Evolutionary conservation across 2,113 vertebrate genomes (phyloP), one percentile per base, ranked within the genome.

Genomic region (Peucedramus taeniatus): DNA sequence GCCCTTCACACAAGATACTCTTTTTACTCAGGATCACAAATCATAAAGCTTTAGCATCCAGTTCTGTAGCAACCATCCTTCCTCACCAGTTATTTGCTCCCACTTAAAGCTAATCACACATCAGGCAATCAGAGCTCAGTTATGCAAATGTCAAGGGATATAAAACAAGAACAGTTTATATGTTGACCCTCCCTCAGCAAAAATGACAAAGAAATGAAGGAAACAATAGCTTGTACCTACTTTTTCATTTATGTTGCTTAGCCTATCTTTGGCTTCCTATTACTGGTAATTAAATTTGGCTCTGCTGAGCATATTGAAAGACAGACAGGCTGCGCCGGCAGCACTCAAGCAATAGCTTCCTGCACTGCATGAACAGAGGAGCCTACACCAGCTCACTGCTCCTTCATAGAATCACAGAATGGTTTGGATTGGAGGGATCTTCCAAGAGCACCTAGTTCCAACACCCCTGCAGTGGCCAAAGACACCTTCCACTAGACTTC

Each of bases 381-480:
- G 7, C 13, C 20, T 53, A 7, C 0, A 0, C 16, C 44, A 65
- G 23, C 27, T 84, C 35, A 65, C 24, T 3, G 1, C 5, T 80
- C 17, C 59, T 89, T 70, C 26, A 10, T 0, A 44, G 33, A 79
- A 47, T 27, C 42, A 45, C 3, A 4, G 28, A 70, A 57, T 28
- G 7, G 14, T 13, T 75, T 60, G 22, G 15, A 5, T 51, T 60
- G 30, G 20, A 63, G 7, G 6, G 9, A 35, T 18, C 16, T 68
- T 56, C 15, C 63, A 78, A 61, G 27, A 39, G 6, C 14, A 17
- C 13, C 28, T 45, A 27, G 8, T 56, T 76, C n/a, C 24, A 90
- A 0, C 0, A 0, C 6, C 6, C 4, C 24, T 86, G 15, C 26
- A 12, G 3, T 8, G 14, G 21, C 7, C 15, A 69, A 44, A 5